phyloP scores from a whole-genome alignment of 2,888 invertebrate genomes.

The Sinelater perroti region DNA sequence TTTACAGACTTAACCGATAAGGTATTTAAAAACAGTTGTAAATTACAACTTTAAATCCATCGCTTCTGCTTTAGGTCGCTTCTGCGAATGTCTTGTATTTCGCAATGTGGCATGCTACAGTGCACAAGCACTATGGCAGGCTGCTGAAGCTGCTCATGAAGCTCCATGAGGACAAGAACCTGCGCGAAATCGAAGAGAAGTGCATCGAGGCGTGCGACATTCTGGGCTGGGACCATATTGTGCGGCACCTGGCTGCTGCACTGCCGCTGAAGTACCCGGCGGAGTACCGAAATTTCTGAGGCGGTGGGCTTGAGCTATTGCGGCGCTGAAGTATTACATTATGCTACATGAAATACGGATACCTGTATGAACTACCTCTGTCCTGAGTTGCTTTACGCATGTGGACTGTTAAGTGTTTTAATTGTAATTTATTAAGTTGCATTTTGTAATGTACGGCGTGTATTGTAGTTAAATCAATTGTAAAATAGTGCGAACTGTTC shows the following conservation, averaged over 20 bases:
- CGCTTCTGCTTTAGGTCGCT: slow-evolving; percentile 38
- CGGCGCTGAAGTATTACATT: slow-evolving; percentile 4
- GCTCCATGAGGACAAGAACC: slow-evolving; percentile 82
- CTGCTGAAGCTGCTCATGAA: slow-evolving; percentile 79
- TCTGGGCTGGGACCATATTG: slow-evolving; percentile 78
- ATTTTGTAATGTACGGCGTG: slow-evolving; percentile 8
- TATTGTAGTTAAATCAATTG: slow-evolving; percentile 10
- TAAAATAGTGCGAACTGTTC: slow-evolving; percentile 10
- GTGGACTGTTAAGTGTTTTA: slow-evolving; percentile 13
- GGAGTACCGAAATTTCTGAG: slow-evolving; percentile 74
- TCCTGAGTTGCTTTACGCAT: slow-evolving; percentile 9
- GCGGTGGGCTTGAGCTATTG: background rate
- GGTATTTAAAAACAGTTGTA: slow-evolving; percentile 59
- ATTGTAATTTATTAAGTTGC: slow-evolving; percentile 12
- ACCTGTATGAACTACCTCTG: slow-evolving; percentile 18
- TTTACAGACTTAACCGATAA: slow-evolving; percentile 85
- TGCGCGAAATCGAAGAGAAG: slow-evolving; percentile 76
- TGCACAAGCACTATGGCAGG: slow-evolving; percentile 82
- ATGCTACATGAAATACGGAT: background rate
- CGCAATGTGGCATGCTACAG: slow-evolving; percentile 83
- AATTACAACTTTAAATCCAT: slow-evolving; percentile 26
- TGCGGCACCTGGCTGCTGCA: slow-evolving; percentile 64
- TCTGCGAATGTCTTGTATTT: slow-evolving; percentile 70
- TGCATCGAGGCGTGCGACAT: slow-evolving; percentile 70
- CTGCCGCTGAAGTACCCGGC: slow-evolving; percentile 75